Evolutionary conservation across 2,113 vertebrate genomes (phyloP).

Genomic region (Pseudorasbora parva): DNA sequence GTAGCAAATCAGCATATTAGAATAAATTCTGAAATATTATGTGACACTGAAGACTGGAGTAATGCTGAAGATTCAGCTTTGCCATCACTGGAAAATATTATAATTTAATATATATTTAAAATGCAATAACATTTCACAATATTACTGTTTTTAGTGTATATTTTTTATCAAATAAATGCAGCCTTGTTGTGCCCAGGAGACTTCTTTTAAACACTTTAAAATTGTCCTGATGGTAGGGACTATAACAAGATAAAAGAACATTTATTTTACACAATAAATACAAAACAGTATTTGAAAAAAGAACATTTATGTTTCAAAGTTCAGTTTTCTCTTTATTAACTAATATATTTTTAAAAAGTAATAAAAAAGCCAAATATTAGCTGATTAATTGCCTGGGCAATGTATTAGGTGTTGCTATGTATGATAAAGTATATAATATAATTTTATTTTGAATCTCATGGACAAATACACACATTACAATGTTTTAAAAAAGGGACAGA

Average conservation of each 20-base stretch:
- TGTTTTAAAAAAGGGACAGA: not conserved
- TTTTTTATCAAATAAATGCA: not conserved
- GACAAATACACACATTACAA: constrained; percentile 3
- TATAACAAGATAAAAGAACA: not conserved
- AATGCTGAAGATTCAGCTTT: not conserved
- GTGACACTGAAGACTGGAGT: not conserved
- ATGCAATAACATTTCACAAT: not conserved
- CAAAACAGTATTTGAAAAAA: not conserved
- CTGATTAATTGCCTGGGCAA: not conserved
- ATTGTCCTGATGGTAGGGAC: too few species aligned
- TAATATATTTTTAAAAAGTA: not conserved
- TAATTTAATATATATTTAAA: not conserved
- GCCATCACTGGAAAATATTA: not conserved
- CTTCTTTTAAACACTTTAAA: not conserved
- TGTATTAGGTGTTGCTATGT: not conserved
- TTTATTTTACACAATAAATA: not conserved
- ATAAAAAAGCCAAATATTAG: not conserved
- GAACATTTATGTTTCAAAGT: not conserved
- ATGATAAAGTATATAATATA: not conserved
- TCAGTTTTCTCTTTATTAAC: not conserved
- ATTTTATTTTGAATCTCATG: not conserved
- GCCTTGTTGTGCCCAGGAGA: not conserved
- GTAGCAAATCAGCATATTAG: not conserved
- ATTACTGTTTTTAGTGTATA: not conserved
- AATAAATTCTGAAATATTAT: not conserved